Base-by-base conservation (phyloP, 1,140 invertebrate species). In the Idris sp. region DNA sequence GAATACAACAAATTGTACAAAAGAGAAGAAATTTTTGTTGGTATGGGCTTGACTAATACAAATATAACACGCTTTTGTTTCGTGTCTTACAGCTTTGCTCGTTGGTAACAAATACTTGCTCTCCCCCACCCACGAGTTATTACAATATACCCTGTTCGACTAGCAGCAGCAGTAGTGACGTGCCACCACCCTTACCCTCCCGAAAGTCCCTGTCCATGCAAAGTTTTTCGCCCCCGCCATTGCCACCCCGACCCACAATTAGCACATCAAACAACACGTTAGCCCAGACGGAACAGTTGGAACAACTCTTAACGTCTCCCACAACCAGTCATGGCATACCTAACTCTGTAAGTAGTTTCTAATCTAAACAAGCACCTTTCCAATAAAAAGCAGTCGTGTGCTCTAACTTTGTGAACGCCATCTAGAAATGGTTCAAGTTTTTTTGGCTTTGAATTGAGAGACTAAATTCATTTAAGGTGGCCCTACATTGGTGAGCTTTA, bases 151-250 rank as follows among this genome's bases (percentile, higher is more conserved):
- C 81, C 78, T 79, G 76, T 69, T 79, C 80, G 49, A 79, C 78
- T 79, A 83, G 80, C 76, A 81, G 79, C 76, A 74, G 74, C 76
- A 74, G 79, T 74, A 78, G 77, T 65, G 87, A 87, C 74, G 72
- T 83, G 59, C 90, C 91, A 58, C 91, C 91, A 68, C 91, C 91
- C 59, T 78, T 92, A 61, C 91, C 91, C 30, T 90, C 90, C 65
- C 88, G 91, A 72, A 88, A 89, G 83, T 85, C 89, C 81, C 71
- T 88, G 30, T 84, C 85, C 80, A 84, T 84, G 85, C 85, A 84
- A 82, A 84, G 80, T 78, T 83, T 84, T 56, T 87, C 86, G 77
- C 84, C 84, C 49, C 87, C 86, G 62, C 87, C 85, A 38, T 84
- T 87, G 67, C 86, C 86, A 77, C 84, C 85, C 31, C 81, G 82